These are phyloP conservation scores for Epinephelus moara DNA, from an alignment of 2,113 vertebrate species.

Conservation along the genomic window DNA sequence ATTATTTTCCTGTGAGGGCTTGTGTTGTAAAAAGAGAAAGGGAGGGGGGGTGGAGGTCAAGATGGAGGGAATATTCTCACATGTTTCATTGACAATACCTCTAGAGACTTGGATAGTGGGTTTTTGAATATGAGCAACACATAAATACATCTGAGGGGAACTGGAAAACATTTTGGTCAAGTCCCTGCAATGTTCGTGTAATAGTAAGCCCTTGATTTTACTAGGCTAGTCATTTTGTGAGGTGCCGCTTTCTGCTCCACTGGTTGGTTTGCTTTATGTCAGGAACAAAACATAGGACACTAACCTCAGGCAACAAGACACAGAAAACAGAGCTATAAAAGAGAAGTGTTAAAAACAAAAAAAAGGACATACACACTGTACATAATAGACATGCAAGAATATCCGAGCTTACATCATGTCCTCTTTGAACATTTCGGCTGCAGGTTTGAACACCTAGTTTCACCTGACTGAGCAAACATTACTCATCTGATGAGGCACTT, in stretches of 20 bases:
- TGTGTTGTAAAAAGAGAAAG: constrained; percentile 73
- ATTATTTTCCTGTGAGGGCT: constrained; percentile 85
- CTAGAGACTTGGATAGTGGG: constrained; percentile 43
- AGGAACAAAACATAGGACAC: constrained; percentile 30
- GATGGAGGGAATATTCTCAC: constrained; percentile 71
- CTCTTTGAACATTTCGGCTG: constrained; percentile 21
- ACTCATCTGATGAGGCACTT: constrained; percentile 29
- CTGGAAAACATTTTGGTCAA: constrained; percentile 47
- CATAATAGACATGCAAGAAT: constrained; percentile 39
- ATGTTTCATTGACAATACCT: constrained; percentile 73
- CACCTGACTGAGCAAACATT: constrained; percentile 32
- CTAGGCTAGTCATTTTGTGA: constrained; percentile 13
- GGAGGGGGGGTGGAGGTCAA: constrained; percentile 56
- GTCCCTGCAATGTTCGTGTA: neutral
- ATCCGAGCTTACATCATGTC: constrained; percentile 38
- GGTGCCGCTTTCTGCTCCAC: neutral
- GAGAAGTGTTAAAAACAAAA: neutral
- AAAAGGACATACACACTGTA: constrained; percentile 14
- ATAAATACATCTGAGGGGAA: constrained; percentile 43
- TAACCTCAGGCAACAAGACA: constrained; percentile 31
- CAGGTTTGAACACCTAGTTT: constrained; percentile 32
- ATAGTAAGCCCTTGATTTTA: constrained; percentile 19
- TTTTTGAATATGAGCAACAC: constrained; percentile 48
- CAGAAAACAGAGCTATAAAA: constrained; percentile 33
- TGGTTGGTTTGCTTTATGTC: constrained; percentile 18